These are phyloP conservation scores for Redunca redunca DNA, from an alignment of 2,113 vertebrate genomes.

Conservation along the genomic window DNA sequence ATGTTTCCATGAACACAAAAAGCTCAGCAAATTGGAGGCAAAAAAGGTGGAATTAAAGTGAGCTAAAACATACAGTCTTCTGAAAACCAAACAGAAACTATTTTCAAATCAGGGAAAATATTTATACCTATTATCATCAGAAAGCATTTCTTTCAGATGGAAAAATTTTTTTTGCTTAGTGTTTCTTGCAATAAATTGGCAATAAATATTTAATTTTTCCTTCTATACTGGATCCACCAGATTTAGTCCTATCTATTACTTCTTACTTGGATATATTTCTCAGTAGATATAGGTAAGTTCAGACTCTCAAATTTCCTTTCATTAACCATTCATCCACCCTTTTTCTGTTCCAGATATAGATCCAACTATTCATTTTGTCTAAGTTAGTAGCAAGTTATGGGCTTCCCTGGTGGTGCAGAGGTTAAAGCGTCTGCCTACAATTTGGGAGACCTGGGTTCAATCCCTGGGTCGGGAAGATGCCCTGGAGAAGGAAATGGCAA, in stretches of 20 bases:
- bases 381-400: neutral
- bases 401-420: too few species aligned
- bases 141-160: neutral
- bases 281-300: neutral
- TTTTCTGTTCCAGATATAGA: neutral
- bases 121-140: neutral
- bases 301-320: neutral
- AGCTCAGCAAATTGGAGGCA: neutral
- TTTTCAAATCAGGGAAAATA: neutral
- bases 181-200: neutral
- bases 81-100: neutral
- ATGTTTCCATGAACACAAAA: neutral
- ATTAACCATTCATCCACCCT: neutral
- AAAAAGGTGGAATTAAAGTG: neutral
- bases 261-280: neutral
- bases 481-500: too few species aligned
- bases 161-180: neutral
- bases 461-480: too few species aligned
- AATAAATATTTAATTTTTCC: neutral
- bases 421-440: too few species aligned
- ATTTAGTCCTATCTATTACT: neutral
- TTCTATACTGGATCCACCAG: neutral
- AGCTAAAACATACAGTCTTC: neutral
- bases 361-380: neutral
- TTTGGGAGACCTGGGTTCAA: too few species aligned